Evolutionary conservation across 2,113 vertebrate genomes (phyloP), one percentile per base, ranked within the genome.

Genomic region (Echinops telfairi): DNA sequence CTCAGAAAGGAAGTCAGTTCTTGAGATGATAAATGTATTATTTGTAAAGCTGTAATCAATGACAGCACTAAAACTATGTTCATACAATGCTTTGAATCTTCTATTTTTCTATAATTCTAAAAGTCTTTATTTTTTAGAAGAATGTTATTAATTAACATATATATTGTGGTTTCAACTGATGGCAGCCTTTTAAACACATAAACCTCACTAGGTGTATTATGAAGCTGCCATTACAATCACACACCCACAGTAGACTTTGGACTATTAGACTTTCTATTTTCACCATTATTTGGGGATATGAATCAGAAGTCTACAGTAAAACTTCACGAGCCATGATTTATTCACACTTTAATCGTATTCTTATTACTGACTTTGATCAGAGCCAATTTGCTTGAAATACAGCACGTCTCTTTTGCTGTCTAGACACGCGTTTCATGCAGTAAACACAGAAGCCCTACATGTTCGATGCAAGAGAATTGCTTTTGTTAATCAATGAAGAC

Each of bases 41-140:
- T 86, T 73, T 88, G 57, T 47, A 89, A 89, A 25, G 5, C 14
- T 90, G 8, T 66, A 79, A 47, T 83, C 79, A 91, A 75, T 89
- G 38, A 62, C 47, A 6, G 10, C 47, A 53, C 5, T 53, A 53
- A 9, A 9, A 4, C 47, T 53, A 53, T 2, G 10, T 53, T 7
- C 47, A 53, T 53, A 53, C 5, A 53, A 53, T 53, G 47, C 47
- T 53, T 11, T 10, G 12, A 12, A 53, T 53, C 47, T 53, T 53
- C 47, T 53, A 53, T 53, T 53, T 53, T 53, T 53, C 47, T 53
- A 53, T 53, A 53, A 53, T 53, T 53, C 47, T 53, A 53, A 53
- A 53, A 12, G 47, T 53, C 9, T 8, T 53, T 53, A 53, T 53
- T 53, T 53, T 53, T 53, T 53, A 53, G 12, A 12, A 47, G 14